These are phyloP conservation scores for Sternarchorhynchus goeldii DNA, from an alignment of 2,797 vertebrate genomes.

Conservation along the genomic window DNA sequence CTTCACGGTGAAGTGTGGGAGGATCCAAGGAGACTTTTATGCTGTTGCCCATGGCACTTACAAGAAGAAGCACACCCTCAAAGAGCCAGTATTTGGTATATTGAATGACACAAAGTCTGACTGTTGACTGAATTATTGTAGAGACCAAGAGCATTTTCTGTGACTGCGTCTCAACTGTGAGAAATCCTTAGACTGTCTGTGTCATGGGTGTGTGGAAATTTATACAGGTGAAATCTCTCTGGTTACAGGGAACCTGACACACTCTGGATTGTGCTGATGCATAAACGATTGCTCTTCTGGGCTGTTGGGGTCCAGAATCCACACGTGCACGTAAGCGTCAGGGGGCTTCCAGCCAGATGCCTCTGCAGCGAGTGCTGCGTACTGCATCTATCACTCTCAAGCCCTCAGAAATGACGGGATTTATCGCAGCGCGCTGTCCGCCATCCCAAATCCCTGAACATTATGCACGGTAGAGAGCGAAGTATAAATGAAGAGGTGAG, in stretches of 20 bases:
- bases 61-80: neutral
- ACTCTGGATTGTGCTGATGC: slow-evolving; percentile 19
- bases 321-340: slow-evolving; percentile 4
- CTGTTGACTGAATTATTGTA: slow-evolving; percentile 20
- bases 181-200: slow-evolving; percentile 5
- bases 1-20: slow-evolving; percentile 25
- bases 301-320: slow-evolving; percentile 8
- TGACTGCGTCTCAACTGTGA: neutral
- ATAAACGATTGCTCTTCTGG: slow-evolving; percentile 19
- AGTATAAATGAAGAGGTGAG: neutral
- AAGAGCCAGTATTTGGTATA: neutral
- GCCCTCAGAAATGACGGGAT: slow-evolving; percentile 15
- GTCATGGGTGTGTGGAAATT: slow-evolving; percentile 21
- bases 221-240: slow-evolving; percentile 37
- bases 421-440: slow-evolving; percentile 20
- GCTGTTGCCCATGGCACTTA: slow-evolving; percentile 12
- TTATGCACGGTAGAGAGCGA: neutral
- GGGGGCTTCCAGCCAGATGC: slow-evolving; percentile 14
- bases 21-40: slow-evolving; percentile 12
- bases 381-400: slow-evolving; percentile 32
- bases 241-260: slow-evolving; percentile 11
- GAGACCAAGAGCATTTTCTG: neutral
- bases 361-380: neutral
- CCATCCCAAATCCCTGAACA: neutral
- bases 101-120: neutral